A percentile compares a stretch with the other conserved stretches of the same genome.
phyloP scores from a whole-genome alignment of 2,888 invertebrate genomes.

The Drosophila anomelani region DNA sequence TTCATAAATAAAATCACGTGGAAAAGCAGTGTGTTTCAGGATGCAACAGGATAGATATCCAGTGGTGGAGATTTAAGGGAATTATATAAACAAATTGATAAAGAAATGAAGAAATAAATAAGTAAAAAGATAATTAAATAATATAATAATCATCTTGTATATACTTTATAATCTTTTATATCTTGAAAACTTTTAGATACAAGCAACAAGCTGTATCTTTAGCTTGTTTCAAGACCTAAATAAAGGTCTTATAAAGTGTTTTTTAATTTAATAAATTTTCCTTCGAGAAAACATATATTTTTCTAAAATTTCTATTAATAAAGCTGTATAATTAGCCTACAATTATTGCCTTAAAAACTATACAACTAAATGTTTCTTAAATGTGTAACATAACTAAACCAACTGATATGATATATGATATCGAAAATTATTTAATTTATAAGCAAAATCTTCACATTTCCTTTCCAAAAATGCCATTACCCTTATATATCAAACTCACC shows the following conservation, averaged over 20 bases:
- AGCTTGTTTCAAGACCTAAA: too few species aligned
- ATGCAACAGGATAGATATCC: not conserved
- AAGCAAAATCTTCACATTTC: not conserved
- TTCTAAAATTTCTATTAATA: too few species aligned
- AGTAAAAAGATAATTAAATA: not conserved
- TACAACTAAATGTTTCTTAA: not conserved
- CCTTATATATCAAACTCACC: not conserved
- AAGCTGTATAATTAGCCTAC: too few species aligned
- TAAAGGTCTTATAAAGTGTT: too few species aligned
- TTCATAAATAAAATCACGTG: constrained; percentile 69
- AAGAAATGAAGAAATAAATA: not conserved
- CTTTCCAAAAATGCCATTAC: not conserved
- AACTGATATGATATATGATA: not conserved
- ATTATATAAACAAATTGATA: not conserved
- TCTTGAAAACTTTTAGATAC: too few species aligned
- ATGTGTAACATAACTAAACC: not conserved
- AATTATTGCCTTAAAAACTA: not conserved
- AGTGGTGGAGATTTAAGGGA: not conserved
- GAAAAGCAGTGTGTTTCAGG: not conserved
- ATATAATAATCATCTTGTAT: not conserved
- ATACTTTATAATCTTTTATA: too few species aligned
- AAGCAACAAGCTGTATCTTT: too few species aligned
- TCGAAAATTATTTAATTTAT: too few species aligned
- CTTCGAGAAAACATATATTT: too few species aligned
- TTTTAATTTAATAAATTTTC: too few species aligned